These are phyloP conservation scores for Hololepta plana DNA, from an alignment of 2,888 invertebrate genomes.

Conservation along the genomic window DNA sequence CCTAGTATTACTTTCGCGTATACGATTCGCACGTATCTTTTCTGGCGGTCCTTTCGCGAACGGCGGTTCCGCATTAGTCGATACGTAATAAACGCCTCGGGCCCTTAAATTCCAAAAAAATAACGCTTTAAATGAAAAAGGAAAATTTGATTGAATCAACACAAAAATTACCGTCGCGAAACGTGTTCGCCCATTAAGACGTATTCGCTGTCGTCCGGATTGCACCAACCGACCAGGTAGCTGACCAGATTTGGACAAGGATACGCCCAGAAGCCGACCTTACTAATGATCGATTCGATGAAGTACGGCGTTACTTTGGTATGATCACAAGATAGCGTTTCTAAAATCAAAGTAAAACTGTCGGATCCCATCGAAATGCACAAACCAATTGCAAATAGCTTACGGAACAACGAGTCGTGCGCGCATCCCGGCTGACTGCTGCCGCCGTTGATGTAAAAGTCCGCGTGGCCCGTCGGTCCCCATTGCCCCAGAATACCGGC, in stretches of 20 bases:
- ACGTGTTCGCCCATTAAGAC: constrained; percentile 78
- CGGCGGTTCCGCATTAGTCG: constrained; percentile 65
- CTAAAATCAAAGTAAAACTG: constrained; percentile 28
- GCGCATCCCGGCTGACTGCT: constrained; percentile 78
- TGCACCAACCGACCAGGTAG: constrained; percentile 73
- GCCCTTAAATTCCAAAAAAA: constrained; percentile 35
- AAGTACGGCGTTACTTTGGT: constrained; percentile 83
- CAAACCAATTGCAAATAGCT: constrained; percentile 21
- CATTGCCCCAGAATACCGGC: constrained; percentile 78
- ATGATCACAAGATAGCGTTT: constrained; percentile 76
- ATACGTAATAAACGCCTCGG: constrained; percentile 73
- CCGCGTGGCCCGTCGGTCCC: constrained; percentile 78
- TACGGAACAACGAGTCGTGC: constrained; percentile 65
- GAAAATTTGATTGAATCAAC: not conserved
- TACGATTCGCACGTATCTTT: no score
- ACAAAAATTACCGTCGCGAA: constrained; percentile 7
- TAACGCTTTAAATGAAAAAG: constrained; percentile 1
- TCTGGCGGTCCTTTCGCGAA: constrained; percentile 71
- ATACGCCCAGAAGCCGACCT: constrained; percentile 67
- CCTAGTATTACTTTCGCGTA: no score
- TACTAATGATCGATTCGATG: constrained; percentile 71
- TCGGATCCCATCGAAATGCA: no score
- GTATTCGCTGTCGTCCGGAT: constrained; percentile 59
- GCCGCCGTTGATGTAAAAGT: constrained; percentile 78
- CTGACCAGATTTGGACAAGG: constrained; percentile 67